phyloP scores from a whole-genome alignment of 2,888 invertebrate species.

The Sialis fuliginosa region DNA sequence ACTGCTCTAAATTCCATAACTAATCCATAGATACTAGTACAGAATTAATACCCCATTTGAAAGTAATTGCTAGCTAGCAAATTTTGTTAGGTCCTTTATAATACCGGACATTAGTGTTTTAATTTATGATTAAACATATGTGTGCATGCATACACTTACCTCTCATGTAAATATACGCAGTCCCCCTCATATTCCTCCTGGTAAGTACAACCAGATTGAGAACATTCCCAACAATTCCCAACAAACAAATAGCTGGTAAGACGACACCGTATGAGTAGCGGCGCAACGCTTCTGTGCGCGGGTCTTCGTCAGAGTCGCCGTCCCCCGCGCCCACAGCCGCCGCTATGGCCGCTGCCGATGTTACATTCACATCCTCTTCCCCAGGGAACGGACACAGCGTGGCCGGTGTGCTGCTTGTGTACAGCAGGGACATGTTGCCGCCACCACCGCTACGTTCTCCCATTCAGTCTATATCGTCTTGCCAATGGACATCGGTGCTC shows the following conservation, averaged over 20 bases:
- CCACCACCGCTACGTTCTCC: not conserved
- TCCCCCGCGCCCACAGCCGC: constrained; percentile 17
- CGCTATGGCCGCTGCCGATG: constrained; percentile 17
- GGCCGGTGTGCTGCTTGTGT: constrained; percentile 22
- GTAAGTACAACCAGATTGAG: constrained; percentile 63
- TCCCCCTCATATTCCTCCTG: constrained; percentile 57
- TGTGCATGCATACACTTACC: constrained; percentile 28
- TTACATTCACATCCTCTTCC: constrained; percentile 17
- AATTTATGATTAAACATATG: too few relatives aligned
- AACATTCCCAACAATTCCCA: constrained; percentile 61
- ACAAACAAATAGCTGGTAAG: constrained; percentile 47
- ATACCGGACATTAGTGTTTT: too few relatives aligned
- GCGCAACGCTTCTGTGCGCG: constrained; percentile 36
- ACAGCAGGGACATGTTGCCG: constrained; percentile 21
- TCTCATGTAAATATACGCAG: constrained; percentile 64
- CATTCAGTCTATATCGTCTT: too few relatives aligned
- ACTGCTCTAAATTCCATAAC: too few relatives aligned
- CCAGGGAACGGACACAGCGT: constrained; percentile 18
- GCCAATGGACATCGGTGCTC: too few relatives aligned
- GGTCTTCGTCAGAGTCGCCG: constrained; percentile 30
- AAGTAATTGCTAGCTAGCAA: too few relatives aligned
- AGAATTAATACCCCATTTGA: too few relatives aligned
- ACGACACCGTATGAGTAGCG: constrained; percentile 46
- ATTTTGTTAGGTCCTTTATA: too few relatives aligned
- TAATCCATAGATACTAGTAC: too few relatives aligned